phyloP scores from a whole-genome alignment of 2,113 vertebrate species.

The Grallaria varia region DNA sequence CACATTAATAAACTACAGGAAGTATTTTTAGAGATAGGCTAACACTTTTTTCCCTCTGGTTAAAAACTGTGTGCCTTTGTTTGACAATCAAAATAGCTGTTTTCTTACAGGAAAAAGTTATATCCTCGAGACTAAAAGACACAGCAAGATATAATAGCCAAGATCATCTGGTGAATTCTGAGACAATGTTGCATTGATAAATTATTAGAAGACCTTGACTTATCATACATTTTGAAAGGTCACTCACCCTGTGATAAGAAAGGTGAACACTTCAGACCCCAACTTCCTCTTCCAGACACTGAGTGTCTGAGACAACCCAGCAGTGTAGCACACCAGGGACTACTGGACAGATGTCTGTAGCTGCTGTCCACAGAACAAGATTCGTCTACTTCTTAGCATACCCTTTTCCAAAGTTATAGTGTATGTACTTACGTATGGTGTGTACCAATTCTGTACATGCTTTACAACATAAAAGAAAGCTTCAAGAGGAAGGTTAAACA shows the following conservation, averaged over 20 bases:
- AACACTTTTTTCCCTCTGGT: not conserved
- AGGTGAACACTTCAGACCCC: not conserved
- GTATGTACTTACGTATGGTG: not conserved
- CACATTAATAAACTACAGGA: not conserved
- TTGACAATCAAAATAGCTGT: not conserved
- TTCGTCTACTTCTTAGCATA: not conserved
- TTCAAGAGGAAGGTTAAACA: not conserved
- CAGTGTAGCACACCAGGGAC: not conserved
- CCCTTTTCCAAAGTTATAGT: not conserved
- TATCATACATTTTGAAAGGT: not conserved
- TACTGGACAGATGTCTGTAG: not conserved
- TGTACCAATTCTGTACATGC: not conserved
- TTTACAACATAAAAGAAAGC: not conserved
- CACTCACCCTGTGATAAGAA: not conserved
- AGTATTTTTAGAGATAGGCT: not conserved
- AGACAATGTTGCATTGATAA: not conserved
- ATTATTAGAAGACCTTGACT: not conserved
- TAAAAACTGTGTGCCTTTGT: not conserved
- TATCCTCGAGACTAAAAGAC: not conserved
- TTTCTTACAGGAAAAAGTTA: not conserved
- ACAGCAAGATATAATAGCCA: not conserved
- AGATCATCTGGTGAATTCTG: not conserved
- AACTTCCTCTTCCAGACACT: not conserved
- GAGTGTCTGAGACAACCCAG: not conserved
- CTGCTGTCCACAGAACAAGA: not conserved